These are phyloP conservation scores for Paramormyrops kingsleyae DNA, from an alignment of 2,113 vertebrate species.

Conservation along the genomic window DNA sequence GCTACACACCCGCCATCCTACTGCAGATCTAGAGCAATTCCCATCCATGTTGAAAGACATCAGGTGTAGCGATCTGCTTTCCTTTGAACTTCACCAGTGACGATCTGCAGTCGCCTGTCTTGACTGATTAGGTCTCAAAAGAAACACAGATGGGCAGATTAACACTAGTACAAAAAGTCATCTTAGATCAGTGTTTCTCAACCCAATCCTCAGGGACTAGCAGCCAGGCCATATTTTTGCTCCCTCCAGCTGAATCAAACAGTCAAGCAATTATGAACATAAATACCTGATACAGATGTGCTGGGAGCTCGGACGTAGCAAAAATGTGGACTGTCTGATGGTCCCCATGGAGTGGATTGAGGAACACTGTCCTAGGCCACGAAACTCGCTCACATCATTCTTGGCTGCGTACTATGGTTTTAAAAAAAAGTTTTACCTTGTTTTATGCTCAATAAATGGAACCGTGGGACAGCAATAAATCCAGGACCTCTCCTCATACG, in stretches of 20 bases:
- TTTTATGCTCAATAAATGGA: conserved; percentile 21
- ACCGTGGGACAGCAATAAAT: conserved; percentile 32
- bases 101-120: neutral
- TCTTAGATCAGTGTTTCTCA: neutral
- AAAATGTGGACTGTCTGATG: neutral
- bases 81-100: neutral
- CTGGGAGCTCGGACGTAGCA: neutral
- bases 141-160: neutral
- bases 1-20: neutral
- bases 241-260: neutral
- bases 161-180: neutral
- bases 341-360: neutral
- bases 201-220: neutral
- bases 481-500: conserved; percentile 21
- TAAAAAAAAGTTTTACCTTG: neutral
- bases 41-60: neutral
- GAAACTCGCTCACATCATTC: too few species aligned
- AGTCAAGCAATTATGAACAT: neutral
- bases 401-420: neutral
- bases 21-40: neutral
- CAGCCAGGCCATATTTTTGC: neutral
- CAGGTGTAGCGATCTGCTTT: neutral
- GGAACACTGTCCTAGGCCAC: neutral
- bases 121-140: neutral
- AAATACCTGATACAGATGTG: neutral